Conservation (phyloP, 2,888 invertebrate species). For the Barypeithes pellucidus region DNA sequence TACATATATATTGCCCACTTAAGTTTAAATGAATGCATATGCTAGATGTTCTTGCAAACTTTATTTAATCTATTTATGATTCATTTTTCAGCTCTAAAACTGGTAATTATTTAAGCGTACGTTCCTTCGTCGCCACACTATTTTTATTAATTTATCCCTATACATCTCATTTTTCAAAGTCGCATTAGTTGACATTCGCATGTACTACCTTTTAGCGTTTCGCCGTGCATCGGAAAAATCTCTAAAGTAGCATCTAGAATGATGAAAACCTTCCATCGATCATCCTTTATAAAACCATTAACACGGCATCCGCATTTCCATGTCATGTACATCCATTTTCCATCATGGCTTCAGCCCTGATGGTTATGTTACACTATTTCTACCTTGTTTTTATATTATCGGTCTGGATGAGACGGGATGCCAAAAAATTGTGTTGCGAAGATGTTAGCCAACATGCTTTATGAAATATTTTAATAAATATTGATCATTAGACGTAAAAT, state of each 20-base stretch:
- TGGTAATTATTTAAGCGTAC: neutral
- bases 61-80: no score
- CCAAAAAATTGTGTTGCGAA: neutral
- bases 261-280: constrained; percentile 50
- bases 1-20: no score
- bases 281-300: constrained; percentile 51
- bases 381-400: constrained; percentile 7
- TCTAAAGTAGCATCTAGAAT: constrained; percentile 44
- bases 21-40: no score
- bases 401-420: neutral
- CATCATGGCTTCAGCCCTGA: constrained; percentile 7
- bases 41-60: no score
- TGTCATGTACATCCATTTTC: constrained; percentile 40
- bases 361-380: constrained; percentile 12
- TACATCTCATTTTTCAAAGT: constrained; percentile 18
- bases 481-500: no score
- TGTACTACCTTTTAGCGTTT: constrained; percentile 42
- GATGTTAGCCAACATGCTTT: no score
- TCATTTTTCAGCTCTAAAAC: neutral
- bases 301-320: constrained; percentile 46
- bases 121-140: neutral
- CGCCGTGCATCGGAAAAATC: constrained; percentile 37
- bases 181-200: constrained; percentile 42
- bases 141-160: constrained; percentile 18
- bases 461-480: no score